These are phyloP conservation scores for Papilio elwesi DNA, from an alignment of 2,888 invertebrate genomes.

Conservation along the genomic window DNA sequence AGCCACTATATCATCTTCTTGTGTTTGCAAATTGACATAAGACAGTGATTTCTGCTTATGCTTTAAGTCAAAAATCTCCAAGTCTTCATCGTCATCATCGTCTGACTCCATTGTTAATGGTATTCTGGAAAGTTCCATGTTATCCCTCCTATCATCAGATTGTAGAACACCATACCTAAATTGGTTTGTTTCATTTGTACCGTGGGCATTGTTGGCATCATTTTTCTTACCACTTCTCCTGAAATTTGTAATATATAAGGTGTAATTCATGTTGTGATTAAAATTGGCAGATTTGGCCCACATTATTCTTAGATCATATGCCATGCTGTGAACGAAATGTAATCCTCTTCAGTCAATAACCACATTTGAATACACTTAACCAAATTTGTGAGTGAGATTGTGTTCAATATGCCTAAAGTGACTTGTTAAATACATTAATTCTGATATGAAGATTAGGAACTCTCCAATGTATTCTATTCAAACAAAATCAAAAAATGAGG, in stretches of 20 bases:
- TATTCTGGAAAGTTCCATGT: slow-evolving; percentile 72
- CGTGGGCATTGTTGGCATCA: slow-evolving; percentile 62
- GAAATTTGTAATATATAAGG: slow-evolving; percentile 50
- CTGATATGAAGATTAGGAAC: too few relatives aligned
- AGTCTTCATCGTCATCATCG: slow-evolving; percentile 78
- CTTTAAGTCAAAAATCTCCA: slow-evolving; percentile 79
- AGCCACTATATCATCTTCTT: slow-evolving; percentile 72
- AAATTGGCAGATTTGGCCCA: too few relatives aligned
- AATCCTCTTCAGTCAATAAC: too few relatives aligned
- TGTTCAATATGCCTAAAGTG: too few relatives aligned
- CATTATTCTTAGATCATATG: too few relatives aligned
- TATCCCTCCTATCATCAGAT: slow-evolving; percentile 75
- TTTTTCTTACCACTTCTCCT: slow-evolving; percentile 70
- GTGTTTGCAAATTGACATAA: slow-evolving; percentile 72
- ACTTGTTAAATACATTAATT: too few relatives aligned
- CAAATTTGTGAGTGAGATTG: too few relatives aligned
- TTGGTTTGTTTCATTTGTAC: slow-evolving; percentile 70
- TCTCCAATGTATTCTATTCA: too few relatives aligned
- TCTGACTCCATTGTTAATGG: slow-evolving; percentile 80
- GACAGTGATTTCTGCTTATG: slow-evolving; percentile 77
- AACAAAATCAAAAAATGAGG: too few relatives aligned
- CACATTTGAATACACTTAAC: too few relatives aligned
- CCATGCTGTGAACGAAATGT: too few relatives aligned
- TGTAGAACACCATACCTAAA: slow-evolving; percentile 81
- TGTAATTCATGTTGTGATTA: too few relatives aligned